These are phyloP conservation scores for Exocentrus adspersus DNA, from an alignment of 2,888 invertebrate species.

Conservation along the genomic window DNA sequence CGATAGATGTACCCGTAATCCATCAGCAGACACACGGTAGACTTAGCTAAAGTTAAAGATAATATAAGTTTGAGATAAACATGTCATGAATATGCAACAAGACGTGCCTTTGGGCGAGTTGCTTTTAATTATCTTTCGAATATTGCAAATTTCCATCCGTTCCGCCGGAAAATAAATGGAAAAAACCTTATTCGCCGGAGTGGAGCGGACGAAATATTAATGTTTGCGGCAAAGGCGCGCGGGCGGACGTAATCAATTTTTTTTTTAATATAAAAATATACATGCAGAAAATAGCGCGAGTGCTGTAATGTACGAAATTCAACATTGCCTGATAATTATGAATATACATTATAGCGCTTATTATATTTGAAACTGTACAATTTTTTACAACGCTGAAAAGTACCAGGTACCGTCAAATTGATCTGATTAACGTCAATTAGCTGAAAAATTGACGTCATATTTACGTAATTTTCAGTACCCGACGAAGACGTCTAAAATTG, in stretches of 20 bases:
- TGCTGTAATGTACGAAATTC: no score
- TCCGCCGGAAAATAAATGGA: constrained; percentile 36
- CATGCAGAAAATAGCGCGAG: constrained; percentile 3
- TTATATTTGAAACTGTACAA: no score
- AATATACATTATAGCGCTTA: no score
- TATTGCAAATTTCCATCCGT: constrained; percentile 52
- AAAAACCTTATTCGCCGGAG: constrained; percentile 17
- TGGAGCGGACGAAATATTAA: constrained; percentile 9
- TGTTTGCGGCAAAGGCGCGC: neutral
- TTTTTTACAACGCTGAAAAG: no score
- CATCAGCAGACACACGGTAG: constrained; percentile 50
- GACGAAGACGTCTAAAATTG: no score
- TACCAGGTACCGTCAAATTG: no score
- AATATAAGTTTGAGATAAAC: constrained; percentile 63
- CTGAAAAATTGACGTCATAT: no score
- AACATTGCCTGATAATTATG: no score
- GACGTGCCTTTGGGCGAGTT: constrained; percentile 49
- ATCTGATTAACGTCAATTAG: no score
- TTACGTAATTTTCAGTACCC: no score
- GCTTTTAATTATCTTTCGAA: constrained; percentile 55
- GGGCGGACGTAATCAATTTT: neutral
- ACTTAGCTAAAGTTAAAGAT: constrained; percentile 61
- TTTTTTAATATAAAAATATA: neutral
- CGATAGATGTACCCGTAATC: constrained; percentile 45
- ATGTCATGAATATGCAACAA: constrained; percentile 61